These are phyloP conservation scores for Fregetta grallaria DNA, from an alignment of 2,113 vertebrate species.

Conservation along the genomic window DNA sequence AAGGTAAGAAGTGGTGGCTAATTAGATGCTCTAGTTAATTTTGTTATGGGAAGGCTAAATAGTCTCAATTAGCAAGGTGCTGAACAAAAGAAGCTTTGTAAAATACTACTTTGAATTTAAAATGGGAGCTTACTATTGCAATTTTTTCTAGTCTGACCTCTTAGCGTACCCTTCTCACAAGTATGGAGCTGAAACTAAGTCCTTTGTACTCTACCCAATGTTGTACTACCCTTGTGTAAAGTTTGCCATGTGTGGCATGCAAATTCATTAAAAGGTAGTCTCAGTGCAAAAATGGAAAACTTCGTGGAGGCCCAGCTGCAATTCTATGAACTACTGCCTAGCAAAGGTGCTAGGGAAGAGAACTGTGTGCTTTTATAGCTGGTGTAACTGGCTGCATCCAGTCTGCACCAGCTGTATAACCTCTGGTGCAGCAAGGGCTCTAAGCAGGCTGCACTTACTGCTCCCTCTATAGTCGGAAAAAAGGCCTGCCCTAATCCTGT, in stretches of 20 bases:
- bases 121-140: not conserved
- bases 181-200: not conserved
- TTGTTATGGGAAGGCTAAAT: not conserved
- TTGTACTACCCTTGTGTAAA: not conserved
- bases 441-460: not conserved
- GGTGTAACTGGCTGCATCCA: not conserved
- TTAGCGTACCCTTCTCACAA: not conserved
- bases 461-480: not conserved
- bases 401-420: not conserved
- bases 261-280: not conserved
- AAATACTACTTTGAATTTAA: not conserved
- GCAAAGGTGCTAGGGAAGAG: not conserved
- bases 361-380: not conserved
- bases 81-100: not conserved
- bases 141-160: not conserved
- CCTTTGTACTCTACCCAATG: not conserved
- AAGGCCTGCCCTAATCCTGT: not conserved
- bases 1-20: conserved; percentile 75
- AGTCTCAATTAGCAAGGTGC: not conserved
- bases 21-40: not conserved
- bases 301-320: not conserved
- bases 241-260: not conserved
- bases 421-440: not conserved
- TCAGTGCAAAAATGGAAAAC: not conserved
- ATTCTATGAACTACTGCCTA: not conserved